Conservation (phyloP, 2,797 vertebrate genomes). For the Natrix natrix region DNA sequence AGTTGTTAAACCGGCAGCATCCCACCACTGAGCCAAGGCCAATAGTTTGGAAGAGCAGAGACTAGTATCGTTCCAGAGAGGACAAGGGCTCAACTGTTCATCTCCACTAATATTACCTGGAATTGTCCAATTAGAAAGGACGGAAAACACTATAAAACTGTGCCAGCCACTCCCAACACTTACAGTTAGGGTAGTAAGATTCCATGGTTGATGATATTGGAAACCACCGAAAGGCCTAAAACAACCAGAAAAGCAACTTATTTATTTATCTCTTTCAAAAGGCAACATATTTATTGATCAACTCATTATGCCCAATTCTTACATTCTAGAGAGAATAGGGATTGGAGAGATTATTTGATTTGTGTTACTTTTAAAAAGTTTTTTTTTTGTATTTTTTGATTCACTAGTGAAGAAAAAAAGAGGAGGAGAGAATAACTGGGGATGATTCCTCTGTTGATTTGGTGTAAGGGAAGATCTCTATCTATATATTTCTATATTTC, state of each 20-base stretch:
- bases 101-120: background rate
- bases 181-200: background rate
- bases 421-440: background rate
- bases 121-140: background rate
- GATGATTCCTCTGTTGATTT: background rate
- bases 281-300: background rate
- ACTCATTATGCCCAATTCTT: background rate
- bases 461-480: background rate
- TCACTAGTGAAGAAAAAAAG: background rate
- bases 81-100: background rate
- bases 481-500: background rate
- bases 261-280: background rate
- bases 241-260: background rate
- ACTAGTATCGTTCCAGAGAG: background rate
- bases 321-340: background rate
- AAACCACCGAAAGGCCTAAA: background rate
- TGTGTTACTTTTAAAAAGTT: background rate
- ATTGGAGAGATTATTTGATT: background rate
- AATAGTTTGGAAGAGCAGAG: background rate
- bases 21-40: background rate
- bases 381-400: background rate
- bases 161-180: background rate
- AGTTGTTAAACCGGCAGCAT: no score
- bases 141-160: background rate
- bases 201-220: background rate